These are phyloP conservation scores for Eupeodes latifasciatus DNA, from an alignment of 2,888 invertebrate genomes.

Conservation along the genomic window DNA sequence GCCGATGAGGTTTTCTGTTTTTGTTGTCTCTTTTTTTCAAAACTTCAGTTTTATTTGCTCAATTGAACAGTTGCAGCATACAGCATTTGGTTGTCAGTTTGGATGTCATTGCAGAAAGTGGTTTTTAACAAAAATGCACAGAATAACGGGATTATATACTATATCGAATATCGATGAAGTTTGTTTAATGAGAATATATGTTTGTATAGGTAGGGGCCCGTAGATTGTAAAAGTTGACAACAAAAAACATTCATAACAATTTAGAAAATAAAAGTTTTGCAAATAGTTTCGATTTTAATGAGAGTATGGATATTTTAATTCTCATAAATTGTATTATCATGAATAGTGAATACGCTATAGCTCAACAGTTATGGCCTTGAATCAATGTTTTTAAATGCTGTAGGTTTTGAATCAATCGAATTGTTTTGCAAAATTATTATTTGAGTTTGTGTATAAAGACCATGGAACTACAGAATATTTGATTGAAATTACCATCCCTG, in stretches of 20 bases:
- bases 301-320: no score
- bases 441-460: no score
- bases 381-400: no score
- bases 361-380: no score
- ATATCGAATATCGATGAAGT: constrained; percentile 31
- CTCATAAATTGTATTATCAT: no score
- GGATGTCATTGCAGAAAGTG: constrained; percentile 40
- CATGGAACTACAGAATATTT: no score
- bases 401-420: no score
- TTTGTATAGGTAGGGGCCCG: not conserved
- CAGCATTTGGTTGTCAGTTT: constrained; percentile 28
- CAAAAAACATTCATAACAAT: not conserved
- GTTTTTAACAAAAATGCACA: constrained; percentile 53
- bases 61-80: constrained; percentile 49
- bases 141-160: constrained; percentile 10
- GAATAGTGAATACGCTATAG: no score
- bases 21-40: not conserved
- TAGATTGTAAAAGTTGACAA: not conserved
- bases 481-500: no score
- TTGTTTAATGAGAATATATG: constrained; percentile 31
- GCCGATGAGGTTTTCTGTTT: constrained; percentile 52
- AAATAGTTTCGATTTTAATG: no score
- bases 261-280: no score
- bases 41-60: constrained; percentile 62
- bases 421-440: no score